Percentiles rank a stretch among this genome's conserved stretches.
These are phyloP conservation scores for Gobionotothen gibberifrons DNA, from an alignment of 2,797 vertebrate genomes.

Conservation along the genomic window DNA sequence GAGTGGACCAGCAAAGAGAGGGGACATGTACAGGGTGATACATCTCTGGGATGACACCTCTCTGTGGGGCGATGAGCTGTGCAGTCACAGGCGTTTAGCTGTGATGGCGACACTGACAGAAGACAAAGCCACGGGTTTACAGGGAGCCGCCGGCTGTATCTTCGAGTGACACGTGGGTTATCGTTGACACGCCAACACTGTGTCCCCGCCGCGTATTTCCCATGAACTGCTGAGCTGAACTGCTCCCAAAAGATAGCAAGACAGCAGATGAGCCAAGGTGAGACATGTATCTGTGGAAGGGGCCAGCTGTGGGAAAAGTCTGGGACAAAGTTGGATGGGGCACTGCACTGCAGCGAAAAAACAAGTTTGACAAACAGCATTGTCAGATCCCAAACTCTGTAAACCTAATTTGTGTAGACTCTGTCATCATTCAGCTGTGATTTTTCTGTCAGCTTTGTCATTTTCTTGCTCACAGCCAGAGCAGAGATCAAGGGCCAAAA, in stretches of 20 bases:
- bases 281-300: conserved; percentile 82
- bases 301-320: conserved; percentile 59
- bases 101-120: conserved; percentile 88
- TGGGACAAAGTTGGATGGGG: conserved; percentile 27
- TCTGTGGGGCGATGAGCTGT: conserved; percentile 85
- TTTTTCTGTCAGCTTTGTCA: conserved; percentile 18
- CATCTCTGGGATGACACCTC: conserved; percentile 85
- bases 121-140: conserved; percentile 80
- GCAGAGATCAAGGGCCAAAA: conserved; percentile 28
- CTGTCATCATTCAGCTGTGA: conserved; percentile 25
- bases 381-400: neutral
- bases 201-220: conserved; percentile 82
- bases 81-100: conserved; percentile 87
- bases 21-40: conserved; percentile 59
- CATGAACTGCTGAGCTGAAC: conserved; percentile 79
- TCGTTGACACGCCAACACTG: conserved; percentile 80
- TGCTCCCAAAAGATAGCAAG: conserved; percentile 80
- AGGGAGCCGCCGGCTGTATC: conserved; percentile 62
- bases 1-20: conserved; percentile 50
- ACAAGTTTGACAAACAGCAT: conserved; percentile 10
- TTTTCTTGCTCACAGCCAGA: conserved; percentile 29
- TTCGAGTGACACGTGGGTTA: conserved; percentile 80
- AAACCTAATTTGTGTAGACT: neutral
- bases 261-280: conserved; percentile 79
- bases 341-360: conserved; percentile 14